phyloP scores from a whole-genome alignment of 2,888 invertebrate genomes.

The Torymus auratus region DNA sequence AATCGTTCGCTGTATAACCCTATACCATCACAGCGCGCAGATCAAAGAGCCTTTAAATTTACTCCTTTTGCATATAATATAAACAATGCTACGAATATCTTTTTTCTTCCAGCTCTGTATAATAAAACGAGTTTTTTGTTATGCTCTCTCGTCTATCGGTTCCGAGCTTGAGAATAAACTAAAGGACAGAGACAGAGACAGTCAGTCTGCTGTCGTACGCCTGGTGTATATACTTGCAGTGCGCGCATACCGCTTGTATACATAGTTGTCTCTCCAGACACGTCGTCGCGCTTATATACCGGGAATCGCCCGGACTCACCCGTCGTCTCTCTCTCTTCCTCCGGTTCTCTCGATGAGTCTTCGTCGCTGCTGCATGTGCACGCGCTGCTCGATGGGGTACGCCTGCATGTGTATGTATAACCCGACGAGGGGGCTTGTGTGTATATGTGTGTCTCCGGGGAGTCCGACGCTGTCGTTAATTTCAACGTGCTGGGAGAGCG shows the following conservation, averaged over 20 bases:
- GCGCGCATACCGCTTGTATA: not conserved
- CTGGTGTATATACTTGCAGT: not conserved
- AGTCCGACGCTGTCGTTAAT: conserved; percentile 68
- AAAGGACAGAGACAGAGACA: not conserved
- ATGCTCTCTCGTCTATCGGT: not conserved
- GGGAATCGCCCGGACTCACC: conserved; percentile 67
- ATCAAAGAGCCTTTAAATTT: too few species aligned
- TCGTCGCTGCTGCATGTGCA: not conserved
- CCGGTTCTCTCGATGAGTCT: conserved; percentile 62
- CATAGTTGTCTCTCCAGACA: conserved; percentile 74
- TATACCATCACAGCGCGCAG: conserved; percentile 24
- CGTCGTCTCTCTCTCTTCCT: conserved; percentile 64
- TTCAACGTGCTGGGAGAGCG: conserved; percentile 61
- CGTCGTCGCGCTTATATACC: conserved; percentile 70
- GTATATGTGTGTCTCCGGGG: conserved; percentile 64
- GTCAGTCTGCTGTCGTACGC: not conserved
- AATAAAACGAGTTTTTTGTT: not conserved
- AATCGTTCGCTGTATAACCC: conserved; percentile 13
- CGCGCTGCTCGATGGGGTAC: not conserved
- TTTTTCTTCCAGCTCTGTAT: not conserved
- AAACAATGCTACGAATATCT: too few species aligned
- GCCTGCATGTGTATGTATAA: conserved; percentile 11
- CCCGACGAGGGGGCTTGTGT: conserved; percentile 4
- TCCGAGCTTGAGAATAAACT: not conserved
- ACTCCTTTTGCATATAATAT: too few species aligned